phyloP scores from a whole-genome alignment of 2,888 invertebrate genomes.

The Griposia aprilina region DNA sequence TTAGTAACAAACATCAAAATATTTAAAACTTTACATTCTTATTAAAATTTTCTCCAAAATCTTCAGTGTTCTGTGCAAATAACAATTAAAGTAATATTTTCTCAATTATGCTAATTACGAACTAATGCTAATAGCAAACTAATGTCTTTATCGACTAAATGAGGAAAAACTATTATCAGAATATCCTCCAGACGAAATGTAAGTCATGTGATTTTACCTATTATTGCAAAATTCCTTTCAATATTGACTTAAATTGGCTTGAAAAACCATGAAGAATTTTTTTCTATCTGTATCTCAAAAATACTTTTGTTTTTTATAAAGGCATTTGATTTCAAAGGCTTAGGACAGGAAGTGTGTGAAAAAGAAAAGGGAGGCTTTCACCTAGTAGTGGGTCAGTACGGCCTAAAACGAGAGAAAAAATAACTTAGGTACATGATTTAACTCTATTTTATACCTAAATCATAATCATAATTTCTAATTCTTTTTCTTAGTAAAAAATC shows the following conservation, averaged over 20 bases:
- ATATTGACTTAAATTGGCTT: background rate
- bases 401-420: background rate
- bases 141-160: conserved; percentile 6
- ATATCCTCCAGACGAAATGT: background rate
- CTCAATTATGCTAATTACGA: conserved; percentile 37
- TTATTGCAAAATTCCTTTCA: conserved; percentile 5
- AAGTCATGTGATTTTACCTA: conserved; percentile 41
- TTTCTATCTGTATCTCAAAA: background rate
- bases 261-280: background rate
- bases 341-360: background rate
- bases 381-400: background rate
- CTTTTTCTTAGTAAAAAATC: too few species aligned
- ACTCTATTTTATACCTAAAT: background rate
- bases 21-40: background rate
- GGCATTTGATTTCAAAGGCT: background rate
- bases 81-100: conserved; percentile 25
- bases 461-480: too few species aligned
- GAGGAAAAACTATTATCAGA: conserved; percentile 42
- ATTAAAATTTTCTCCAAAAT: background rate
- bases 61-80: background rate
- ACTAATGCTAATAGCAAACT: conserved; percentile 11
- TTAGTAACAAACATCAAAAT: background rate
- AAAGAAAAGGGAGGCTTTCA: background rate
- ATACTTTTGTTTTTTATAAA: too few species aligned
- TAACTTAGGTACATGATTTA: background rate